Evolutionary conservation across 1,140 invertebrate species (phyloP), one percentile per base, ranked within the genome.

Genomic region (Papilio machaon): DNA sequence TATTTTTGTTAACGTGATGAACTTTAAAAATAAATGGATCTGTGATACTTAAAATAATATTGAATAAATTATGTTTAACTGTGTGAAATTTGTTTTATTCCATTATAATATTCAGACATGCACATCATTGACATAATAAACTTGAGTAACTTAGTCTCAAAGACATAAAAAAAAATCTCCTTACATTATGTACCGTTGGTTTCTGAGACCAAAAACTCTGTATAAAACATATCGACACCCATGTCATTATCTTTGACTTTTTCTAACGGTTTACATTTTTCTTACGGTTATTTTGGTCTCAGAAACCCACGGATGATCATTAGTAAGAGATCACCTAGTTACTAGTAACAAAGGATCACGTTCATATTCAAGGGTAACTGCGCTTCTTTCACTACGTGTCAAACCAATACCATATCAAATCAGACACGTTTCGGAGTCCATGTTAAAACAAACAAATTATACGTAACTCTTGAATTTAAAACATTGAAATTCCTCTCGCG

Each of bases 41-140:
- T 94, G 92, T 94, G 93, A 94, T 94, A 94, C 89, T 94, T 94
- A 92, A 93, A 92, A 92, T 94, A 94, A 93, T 92, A 92, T 94
- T 91, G 94, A 94, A 93, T 94, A 94, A 94, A 94, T 94, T 94
- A 94, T 94, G 92, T 94, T 94, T 94, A 94, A 94, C 90, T 94
- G 92, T 94, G 93, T 81, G 85, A 58, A 81, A 23, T 19, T 23
- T 64, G 77, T 83, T 81, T 80, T 84, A 81, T 75, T 89, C 91
- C 91, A 86, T 85, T 84, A 88, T 80, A 30, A 52, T 60, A 5
- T 15, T 35, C 70, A 64, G 15, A 67, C 23, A 77, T 58, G 60
- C 38, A 70, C 8, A 8, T 19, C 17, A 7, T 8, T 15, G 13
- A 58, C 17, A n/a, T 5, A 17, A 54, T 5, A 13, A 13, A 5